Percentiles rank a stretch among this genome's conserved stretches.
Evolutionary conservation across 1,140 invertebrate species (phyloP).

Genomic region (Aphidius ervi): DNA sequence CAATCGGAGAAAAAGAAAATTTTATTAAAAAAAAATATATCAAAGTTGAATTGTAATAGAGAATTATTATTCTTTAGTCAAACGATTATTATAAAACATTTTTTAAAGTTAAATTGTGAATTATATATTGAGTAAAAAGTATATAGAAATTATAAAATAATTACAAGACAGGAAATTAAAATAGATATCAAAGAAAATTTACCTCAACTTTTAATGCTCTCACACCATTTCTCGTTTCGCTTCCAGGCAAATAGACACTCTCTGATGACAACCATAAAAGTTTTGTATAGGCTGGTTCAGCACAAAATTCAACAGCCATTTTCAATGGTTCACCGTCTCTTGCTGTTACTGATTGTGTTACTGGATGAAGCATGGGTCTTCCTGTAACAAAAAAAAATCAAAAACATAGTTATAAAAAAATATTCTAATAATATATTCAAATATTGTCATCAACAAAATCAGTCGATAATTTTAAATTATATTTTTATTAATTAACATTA

Average conservation of each 20-base stretch:
- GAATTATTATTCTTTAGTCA: too few relatives aligned
- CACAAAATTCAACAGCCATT: slow-evolving; percentile 58
- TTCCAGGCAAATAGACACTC: slow-evolving; percentile 54
- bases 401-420: too few relatives aligned
- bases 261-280: slow-evolving; percentile 58
- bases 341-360: slow-evolving; percentile 53
- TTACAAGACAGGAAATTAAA: neutral
- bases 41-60: too few relatives aligned
- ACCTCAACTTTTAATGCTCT: slow-evolving; percentile 57
- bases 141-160: too few relatives aligned
- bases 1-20: too few relatives aligned
- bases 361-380: slow-evolving; percentile 56
- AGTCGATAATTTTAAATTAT: neutral
- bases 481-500: too few relatives aligned
- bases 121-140: too few relatives aligned
- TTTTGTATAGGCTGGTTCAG: slow-evolving; percentile 55
- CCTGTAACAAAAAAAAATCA: slow-evolving; percentile 48
- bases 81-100: too few relatives aligned
- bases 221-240: slow-evolving; percentile 48
- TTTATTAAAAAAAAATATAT: too few relatives aligned
- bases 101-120: too few relatives aligned
- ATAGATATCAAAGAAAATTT: slow-evolving; percentile 29
- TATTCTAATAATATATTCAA: neutral
- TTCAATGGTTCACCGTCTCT: slow-evolving; percentile 54
- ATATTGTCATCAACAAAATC: slow-evolving; percentile 4